These are phyloP conservation scores for Heteropelma amictum DNA, from an alignment of 2,888 invertebrate genomes.

Conservation along the genomic window DNA sequence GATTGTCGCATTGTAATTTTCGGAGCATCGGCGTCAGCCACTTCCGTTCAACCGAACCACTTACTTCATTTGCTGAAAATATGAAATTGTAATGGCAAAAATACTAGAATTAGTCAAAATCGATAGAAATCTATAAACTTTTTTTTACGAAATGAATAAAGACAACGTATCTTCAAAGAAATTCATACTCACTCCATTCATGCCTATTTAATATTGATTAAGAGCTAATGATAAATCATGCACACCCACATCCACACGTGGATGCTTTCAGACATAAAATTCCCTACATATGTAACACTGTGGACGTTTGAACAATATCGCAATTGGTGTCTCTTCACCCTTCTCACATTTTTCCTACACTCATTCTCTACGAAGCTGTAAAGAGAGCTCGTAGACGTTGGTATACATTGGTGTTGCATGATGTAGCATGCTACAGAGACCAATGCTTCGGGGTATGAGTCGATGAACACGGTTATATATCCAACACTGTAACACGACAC, in stretches of 20 bases:
- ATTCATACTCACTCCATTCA: too few species aligned
- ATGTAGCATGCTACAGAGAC: conserved; percentile 4
- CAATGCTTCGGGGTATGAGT: background rate
- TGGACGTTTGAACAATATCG: background rate
- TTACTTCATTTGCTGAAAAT: too few species aligned
- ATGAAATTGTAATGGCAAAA: too few species aligned
- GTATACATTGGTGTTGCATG: conserved; percentile 20
- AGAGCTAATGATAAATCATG: background rate
- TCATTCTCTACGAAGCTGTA: background rate
- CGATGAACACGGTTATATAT: background rate
- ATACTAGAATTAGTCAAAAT: too few species aligned
- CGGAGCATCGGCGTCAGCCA: background rate
- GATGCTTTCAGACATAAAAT: too few species aligned
- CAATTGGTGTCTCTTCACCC: background rate
- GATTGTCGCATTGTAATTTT: background rate
- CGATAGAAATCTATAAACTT: too few species aligned
- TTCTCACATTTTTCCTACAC: background rate
- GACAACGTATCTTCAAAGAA: too few species aligned
- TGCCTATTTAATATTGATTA: too few species aligned
- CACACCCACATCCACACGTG: too few species aligned
- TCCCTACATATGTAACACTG: background rate
- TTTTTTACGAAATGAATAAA: too few species aligned
- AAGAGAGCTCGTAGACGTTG: background rate
- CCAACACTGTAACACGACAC: background rate
- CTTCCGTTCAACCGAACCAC: too few species aligned